phyloP scores from a whole-genome alignment of 2,113 vertebrate genomes.

The Oncorhynchus kisutch region DNA sequence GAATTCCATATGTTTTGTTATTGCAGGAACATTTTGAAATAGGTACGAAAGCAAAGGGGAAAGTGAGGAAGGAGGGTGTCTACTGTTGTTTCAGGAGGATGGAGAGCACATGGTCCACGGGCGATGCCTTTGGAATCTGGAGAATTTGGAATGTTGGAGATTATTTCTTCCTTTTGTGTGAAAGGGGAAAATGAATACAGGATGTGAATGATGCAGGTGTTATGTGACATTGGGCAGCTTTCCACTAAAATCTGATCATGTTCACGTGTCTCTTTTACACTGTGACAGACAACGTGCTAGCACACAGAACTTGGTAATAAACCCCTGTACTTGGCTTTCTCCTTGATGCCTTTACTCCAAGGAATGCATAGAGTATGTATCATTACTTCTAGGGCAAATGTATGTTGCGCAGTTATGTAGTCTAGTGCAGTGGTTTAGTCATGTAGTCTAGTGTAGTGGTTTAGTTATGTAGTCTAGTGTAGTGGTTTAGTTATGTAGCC shows the following conservation, averaged over 20 bases:
- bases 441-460: too few species aligned
- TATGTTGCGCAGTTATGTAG: too few species aligned
- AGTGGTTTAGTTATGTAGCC: too few species aligned
- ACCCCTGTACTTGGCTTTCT: constrained; percentile 4
- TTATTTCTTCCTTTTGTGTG: constrained; percentile 6
- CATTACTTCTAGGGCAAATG: constrained; percentile 31
- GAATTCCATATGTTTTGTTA: constrained; percentile 3
- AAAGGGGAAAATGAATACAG: background rate
- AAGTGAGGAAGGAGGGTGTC: background rate
- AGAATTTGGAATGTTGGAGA: constrained; percentile 34
- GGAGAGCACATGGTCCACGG: background rate
- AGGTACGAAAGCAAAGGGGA: background rate
- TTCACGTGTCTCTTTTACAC: background rate
- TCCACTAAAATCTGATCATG: background rate
- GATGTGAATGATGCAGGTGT: background rate
- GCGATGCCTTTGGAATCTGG: constrained; percentile 20
- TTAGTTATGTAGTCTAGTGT: too few species aligned
- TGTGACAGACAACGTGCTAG: background rate
- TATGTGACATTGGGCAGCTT: background rate
- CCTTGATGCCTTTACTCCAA: constrained; percentile 16
- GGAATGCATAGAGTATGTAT: constrained; percentile 20
- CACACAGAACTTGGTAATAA: background rate
- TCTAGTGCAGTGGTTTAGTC: too few species aligned
- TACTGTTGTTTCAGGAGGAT: constrained; percentile 8
- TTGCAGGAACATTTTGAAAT: background rate